Conservation (phyloP, 1,140 invertebrate genomes). For the Frieseomelitta varia region DNA sequence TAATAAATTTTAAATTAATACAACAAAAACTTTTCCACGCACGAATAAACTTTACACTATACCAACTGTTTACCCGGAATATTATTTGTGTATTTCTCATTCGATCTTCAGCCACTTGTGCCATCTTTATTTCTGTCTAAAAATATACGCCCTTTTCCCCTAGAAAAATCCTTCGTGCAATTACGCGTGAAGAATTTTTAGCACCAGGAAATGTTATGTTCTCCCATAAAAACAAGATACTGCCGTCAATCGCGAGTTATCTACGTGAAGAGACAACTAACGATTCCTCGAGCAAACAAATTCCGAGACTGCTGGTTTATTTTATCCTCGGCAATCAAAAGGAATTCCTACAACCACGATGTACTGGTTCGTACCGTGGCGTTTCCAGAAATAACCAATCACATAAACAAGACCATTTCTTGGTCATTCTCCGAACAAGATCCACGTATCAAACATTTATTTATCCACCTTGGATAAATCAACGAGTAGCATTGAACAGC, state of each 20-base stretch:
- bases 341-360: not conserved
- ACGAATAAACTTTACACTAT: too few species aligned
- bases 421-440: not conserved
- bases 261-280: not conserved
- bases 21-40: not conserved
- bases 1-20: not conserved
- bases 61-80: too few species aligned
- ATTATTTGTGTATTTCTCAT: not conserved
- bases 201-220: too few species aligned
- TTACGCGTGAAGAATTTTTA: too few species aligned
- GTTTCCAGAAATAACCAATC: not conserved
- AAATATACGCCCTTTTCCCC: not conserved
- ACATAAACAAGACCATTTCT: not conserved
- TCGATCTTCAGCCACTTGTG: not conserved
- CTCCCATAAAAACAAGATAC: not conserved
- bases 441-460: not conserved
- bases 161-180: not conserved
- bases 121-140: not conserved
- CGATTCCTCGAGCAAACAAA: slow-evolving; percentile 7
- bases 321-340: not conserved
- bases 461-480: not conserved
- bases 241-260: not conserved
- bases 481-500: not conserved
- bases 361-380: too few species aligned
- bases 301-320: not conserved